Evolutionary conservation across 2,888 invertebrate species (phyloP).

Genomic region (Lycaena phlaeas): DNA sequence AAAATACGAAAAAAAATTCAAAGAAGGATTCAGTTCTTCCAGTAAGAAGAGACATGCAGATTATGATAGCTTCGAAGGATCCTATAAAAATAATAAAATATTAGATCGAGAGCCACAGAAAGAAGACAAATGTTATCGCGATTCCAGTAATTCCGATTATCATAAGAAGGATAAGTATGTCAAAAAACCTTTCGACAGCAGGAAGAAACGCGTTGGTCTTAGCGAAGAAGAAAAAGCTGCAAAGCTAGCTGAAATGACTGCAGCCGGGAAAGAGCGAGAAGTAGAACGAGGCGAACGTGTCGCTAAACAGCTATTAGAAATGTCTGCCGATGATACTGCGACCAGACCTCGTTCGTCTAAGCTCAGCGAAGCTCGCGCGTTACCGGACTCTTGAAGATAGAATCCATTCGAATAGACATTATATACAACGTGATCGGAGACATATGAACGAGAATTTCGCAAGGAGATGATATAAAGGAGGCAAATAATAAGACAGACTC

Average conservation of each 20-base stretch:
- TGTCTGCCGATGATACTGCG: slow-evolving; percentile 49
- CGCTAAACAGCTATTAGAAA: slow-evolving; percentile 75
- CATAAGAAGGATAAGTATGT: slow-evolving; percentile 19
- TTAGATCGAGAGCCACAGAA: not conserved
- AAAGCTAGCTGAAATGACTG: slow-evolving; percentile 82
- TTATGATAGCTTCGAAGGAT: not conserved
- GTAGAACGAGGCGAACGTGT: slow-evolving; percentile 77
- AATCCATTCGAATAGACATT: slow-evolving; percentile 90
- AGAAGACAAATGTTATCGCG: not conserved
- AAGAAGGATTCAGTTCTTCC: not conserved
- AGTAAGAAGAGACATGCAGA: slow-evolving; percentile 5
- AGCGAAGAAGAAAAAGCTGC: slow-evolving; percentile 73
- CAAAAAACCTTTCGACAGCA: slow-evolving; percentile 18
- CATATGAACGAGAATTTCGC: slow-evolving; percentile 92
- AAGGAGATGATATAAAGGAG: slow-evolving; percentile 66
- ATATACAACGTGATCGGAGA: slow-evolving; percentile 85
- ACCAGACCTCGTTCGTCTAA: slow-evolving; percentile 76
- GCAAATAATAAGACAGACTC: slow-evolving; percentile 4
- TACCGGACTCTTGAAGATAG: slow-evolving; percentile 84
- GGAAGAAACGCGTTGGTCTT: slow-evolving; percentile 22
- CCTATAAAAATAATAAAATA: not conserved
- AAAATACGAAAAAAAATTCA: slow-evolving; percentile 4
- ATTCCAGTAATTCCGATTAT: not conserved
- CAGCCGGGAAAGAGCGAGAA: slow-evolving; percentile 82
- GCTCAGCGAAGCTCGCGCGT: slow-evolving; percentile 64